These are phyloP conservation scores for Hyposmocoma kahamanoa DNA, from an alignment of 1,140 invertebrate genomes.

Conservation along the genomic window DNA sequence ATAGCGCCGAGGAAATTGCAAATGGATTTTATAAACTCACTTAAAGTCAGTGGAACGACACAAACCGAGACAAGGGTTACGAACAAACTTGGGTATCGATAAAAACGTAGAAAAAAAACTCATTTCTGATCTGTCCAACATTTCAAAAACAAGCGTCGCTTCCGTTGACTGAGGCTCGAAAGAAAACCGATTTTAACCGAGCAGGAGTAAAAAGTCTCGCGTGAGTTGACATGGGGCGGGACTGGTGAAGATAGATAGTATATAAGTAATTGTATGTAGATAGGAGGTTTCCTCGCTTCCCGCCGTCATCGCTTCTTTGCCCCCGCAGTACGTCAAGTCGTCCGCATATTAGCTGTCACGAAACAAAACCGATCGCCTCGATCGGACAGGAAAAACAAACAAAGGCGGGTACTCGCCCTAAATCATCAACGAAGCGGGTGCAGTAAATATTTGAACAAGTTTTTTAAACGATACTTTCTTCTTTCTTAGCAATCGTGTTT, in stretches of 20 bases:
- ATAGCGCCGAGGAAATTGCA: too few species aligned
- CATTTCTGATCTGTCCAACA: constrained; percentile 57
- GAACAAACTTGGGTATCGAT: constrained; percentile 2
- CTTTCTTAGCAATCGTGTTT: neutral
- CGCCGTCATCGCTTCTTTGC: too few species aligned
- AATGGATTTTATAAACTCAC: too few species aligned
- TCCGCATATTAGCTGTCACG: constrained; percentile 31
- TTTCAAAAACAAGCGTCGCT: constrained; percentile 48
- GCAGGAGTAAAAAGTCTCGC: constrained; percentile 19
- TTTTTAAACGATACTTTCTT: neutral
- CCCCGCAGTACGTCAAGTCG: constrained; percentile 22
- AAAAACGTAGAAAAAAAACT: constrained; percentile 37
- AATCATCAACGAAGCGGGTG: constrained; percentile 12
- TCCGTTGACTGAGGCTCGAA: constrained; percentile 27
- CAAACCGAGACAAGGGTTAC: neutral
- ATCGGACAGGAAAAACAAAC: constrained; percentile 22
- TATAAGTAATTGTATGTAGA: too few species aligned
- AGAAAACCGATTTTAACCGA: constrained; percentile 35
- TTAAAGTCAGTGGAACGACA: neutral
- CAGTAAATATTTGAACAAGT: constrained; percentile 14
- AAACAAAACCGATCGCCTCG: constrained; percentile 20
- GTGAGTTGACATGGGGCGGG: constrained; percentile 1
- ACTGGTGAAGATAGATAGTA: too few species aligned
- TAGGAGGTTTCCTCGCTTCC: too few species aligned
- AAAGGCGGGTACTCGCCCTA: constrained; percentile 9